Base-by-base conservation (phyloP, 1,140 invertebrate species). In the Heliconius hewitsoni region DNA sequence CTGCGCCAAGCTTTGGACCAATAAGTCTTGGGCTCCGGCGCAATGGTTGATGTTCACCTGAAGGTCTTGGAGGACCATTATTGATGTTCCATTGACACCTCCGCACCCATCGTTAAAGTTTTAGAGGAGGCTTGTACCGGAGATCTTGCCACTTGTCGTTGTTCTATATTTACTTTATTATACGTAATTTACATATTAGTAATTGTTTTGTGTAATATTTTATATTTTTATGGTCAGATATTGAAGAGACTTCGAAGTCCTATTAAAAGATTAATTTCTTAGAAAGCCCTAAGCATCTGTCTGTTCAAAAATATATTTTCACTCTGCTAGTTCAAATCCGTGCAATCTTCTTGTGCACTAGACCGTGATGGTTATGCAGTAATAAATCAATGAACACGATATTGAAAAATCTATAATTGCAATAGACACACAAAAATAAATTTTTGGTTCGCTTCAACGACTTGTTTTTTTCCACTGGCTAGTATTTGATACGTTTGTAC, bases 401-500 rank as follows among this genome's bases (percentile, higher is more conserved):
- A 60, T 27, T 60, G 57, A 60, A 60, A 8, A 60, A 60, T 60
- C 57, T 60, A 60, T 60, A 60, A 60, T 60, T 27, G 57, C n/a
- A 60, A 27, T 60, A 27, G 57, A 23, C 23, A 23, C 57, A 60
- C 8, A 60, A 60, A 60, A 60, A 60, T 60, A 60, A 60, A 23
- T 27, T 60, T 60, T 66, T 27, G 30, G 3, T 66, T 66, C 8
- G 3, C 57, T 27, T 9, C 19, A 27, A 66, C n/a, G 8, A 57
- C 23, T 66, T 66, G 4, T 30, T 66, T 66, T 66, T 66, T 23
- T 0, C n/a, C n/a, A 11, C 60, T 27, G 27, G n/a, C 71, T 39
- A 60, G 60, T 76, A 76, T 76, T 71, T 50, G 60, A 76, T 76
- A 76, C 60, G 57, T 50, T 34, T 76, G 55, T 70, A 39, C 74